A percentile compares a stretch with the other conserved stretches of the same genome.
Conservation (phyloP, 2,888 invertebrate species). For the Agrotis exclamationis region DNA sequence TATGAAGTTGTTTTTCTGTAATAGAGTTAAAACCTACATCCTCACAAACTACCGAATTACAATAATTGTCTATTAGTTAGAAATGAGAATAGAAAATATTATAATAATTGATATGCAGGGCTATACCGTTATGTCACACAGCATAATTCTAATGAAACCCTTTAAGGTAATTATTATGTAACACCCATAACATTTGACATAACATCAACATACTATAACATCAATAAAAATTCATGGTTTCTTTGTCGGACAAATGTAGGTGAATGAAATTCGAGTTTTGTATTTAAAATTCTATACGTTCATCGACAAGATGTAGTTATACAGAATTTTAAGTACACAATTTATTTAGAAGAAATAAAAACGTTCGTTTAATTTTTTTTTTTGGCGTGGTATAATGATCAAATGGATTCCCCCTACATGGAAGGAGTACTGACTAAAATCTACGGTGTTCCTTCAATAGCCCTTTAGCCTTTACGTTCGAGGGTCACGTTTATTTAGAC, state of each 20-base stretch:
- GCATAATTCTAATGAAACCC: background rate
- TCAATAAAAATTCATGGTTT: constrained; percentile 29
- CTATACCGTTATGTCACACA: background rate
- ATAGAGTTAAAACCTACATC: too few species aligned
- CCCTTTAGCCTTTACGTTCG: too few species aligned
- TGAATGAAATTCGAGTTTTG: constrained; percentile 22
- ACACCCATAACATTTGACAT: background rate
- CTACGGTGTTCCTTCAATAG: too few species aligned
- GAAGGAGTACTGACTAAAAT: too few species aligned
- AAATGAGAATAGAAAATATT: too few species aligned
- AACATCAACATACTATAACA: constrained; percentile 22
- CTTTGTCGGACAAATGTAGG: constrained; percentile 30
- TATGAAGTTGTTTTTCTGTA: too few species aligned
- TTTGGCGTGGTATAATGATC: too few species aligned
- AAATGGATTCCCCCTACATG: too few species aligned
- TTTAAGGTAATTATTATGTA: background rate
- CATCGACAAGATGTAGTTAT: background rate
- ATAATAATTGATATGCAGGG: background rate
- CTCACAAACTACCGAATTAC: too few species aligned
- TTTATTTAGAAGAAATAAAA: constrained; percentile 1
- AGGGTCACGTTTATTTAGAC: too few species aligned
- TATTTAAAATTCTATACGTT: background rate
- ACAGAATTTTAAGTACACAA: constrained; percentile 23
- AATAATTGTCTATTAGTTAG: too few species aligned
- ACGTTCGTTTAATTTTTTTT: too few species aligned